Conservation (phyloP, 2,888 invertebrate species). For the Thera obeliscata region DNA sequence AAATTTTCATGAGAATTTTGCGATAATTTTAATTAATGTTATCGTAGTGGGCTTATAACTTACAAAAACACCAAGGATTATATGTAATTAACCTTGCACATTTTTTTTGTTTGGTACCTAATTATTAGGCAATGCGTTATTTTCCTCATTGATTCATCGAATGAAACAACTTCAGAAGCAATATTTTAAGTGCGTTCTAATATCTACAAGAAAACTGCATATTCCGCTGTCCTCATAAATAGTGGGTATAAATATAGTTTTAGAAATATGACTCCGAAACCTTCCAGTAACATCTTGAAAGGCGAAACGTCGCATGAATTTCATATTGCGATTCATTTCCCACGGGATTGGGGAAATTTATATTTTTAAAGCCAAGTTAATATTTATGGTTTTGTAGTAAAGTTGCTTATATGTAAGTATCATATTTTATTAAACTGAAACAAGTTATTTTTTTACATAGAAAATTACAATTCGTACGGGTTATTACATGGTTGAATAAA, state of each 20-base stretch:
- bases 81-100: neutral
- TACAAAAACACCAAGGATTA: neutral
- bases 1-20: constrained; percentile 9
- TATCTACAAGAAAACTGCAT: constrained; percentile 11
- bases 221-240: constrained; percentile 26
- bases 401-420: no score
- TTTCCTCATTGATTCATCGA: no score
- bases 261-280: constrained; percentile 29
- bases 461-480: no score
- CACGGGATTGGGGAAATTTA: constrained; percentile 21
- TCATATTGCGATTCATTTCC: constrained; percentile 30
- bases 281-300: constrained; percentile 30
- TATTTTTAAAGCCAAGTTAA: constrained; percentile 18
- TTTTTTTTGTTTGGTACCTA: no score
- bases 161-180: no score
- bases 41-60: neutral
- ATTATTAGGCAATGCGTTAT: no score
- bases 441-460: no score
- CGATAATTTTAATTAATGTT: constrained; percentile 6
- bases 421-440: no score
- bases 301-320: constrained; percentile 31
- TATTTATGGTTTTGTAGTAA: constrained; percentile 21
- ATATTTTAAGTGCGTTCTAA: no score
- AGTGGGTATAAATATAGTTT: constrained; percentile 34
- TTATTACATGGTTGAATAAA: no score